phyloP scores from a whole-genome alignment of 2,797 vertebrate species.

The Philypnodon macrostomus region DNA sequence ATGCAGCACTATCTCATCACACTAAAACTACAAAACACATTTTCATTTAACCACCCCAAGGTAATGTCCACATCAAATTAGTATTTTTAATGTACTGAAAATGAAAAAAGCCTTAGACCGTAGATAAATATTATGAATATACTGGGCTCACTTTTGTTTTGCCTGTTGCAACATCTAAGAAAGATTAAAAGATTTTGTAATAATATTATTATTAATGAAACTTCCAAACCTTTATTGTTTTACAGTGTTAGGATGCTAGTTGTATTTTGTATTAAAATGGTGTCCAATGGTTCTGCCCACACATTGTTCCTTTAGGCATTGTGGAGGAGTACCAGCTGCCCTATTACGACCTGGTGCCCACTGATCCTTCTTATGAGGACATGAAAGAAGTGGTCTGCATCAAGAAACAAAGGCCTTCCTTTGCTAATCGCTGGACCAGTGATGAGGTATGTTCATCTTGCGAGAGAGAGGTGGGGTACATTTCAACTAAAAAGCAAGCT shows the following conservation, averaged over 20 bases:
- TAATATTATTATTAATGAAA: too few relatives aligned
- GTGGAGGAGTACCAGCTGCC: conserved; percentile 96
- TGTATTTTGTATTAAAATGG: not conserved
- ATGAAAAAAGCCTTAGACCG: too few relatives aligned
- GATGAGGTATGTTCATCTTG: conserved; percentile 82
- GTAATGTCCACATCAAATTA: too few relatives aligned
- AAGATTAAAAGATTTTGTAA: too few relatives aligned
- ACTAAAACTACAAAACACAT: too few relatives aligned
- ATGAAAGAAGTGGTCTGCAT: conserved; percentile 95
- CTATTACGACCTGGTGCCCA: conserved; percentile 90
- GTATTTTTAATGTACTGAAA: too few relatives aligned
- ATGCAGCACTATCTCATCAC: too few relatives aligned
- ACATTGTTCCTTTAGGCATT: conserved; percentile 77
- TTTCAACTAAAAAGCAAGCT: not conserved
- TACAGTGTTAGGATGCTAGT: not conserved
- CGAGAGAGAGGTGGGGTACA: not conserved
- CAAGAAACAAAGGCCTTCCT: conserved; percentile 88
- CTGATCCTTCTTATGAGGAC: conserved; percentile 94
- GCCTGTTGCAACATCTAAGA: too few relatives aligned
- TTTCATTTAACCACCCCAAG: too few relatives aligned
- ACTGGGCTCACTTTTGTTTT: too few relatives aligned
- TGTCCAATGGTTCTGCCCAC: not conserved
- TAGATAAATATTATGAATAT: too few relatives aligned
- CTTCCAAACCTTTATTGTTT: not conserved
- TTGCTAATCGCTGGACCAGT: conserved; percentile 94